phyloP scores from a whole-genome alignment of 2,888 invertebrate genomes.

The Ornithoptera alexandrae region DNA sequence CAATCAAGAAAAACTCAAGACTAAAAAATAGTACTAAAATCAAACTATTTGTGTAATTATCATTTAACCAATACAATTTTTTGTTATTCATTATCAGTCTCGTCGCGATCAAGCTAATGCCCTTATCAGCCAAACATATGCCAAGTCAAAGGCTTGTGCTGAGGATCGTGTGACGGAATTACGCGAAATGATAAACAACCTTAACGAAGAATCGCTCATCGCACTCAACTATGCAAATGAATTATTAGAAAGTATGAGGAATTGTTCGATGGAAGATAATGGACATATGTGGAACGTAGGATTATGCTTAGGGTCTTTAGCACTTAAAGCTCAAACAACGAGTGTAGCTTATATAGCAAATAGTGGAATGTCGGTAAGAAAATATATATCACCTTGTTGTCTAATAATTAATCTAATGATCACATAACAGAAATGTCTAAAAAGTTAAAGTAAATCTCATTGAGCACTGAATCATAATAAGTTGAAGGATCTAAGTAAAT shows the following conservation, averaged over 20 bases:
- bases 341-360: conserved; percentile 49
- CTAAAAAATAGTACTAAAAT: background rate
- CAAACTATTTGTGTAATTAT: background rate
- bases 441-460: background rate
- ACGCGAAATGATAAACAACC: conserved; percentile 42
- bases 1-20: background rate
- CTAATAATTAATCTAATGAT: background rate
- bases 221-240: conserved; percentile 46
- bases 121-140: conserved; percentile 49
- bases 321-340: conserved; percentile 55
- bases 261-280: conserved; percentile 48
- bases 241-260: conserved; percentile 53
- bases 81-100: conserved; percentile 41
- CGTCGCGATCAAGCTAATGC: conserved; percentile 47
- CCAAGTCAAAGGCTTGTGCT: conserved; percentile 50
- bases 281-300: conserved; percentile 49
- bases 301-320: conserved; percentile 55
- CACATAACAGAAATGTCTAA: background rate
- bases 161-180: conserved; percentile 53
- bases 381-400: background rate
- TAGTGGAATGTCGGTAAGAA: conserved; percentile 55
- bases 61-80: too few species aligned
- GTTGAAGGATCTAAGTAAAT: background rate
- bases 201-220: conserved; percentile 42
- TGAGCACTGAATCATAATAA: background rate